Base-by-base conservation (phyloP, 2,113 vertebrate species). In the Polypterus senegalus region DNA sequence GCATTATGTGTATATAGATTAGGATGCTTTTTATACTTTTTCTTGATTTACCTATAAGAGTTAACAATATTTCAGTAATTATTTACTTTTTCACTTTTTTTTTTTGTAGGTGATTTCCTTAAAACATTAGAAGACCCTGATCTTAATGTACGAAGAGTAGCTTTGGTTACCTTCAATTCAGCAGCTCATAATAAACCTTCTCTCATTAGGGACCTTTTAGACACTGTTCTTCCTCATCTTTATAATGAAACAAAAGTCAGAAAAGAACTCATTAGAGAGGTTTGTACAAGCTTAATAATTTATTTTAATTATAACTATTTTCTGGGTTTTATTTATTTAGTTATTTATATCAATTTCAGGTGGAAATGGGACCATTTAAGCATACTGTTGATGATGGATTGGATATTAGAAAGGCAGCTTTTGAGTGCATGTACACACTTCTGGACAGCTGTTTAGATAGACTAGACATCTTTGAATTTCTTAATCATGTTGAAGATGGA, bases 301-400 rank as follows among this genome's bases (percentile, higher is more conserved):
- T 56, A 11, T n/a, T 45, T 46, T 9, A 52, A 4, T 4, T 52
- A 10, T 3, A 52, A 7, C 3, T 61, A 4, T 44, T 8, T 5
- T 7, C 44, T 56, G 3, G 3, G 46, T 54, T 27, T 6, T 46
- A 10, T n/a, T 27, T 48, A 47, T 9, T n/a, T 49, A 27, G 10
- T 5, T 51, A 1, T 4, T 5, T 43, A 52, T 1, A 58, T 53
- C 4, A 2, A 62, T 67, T 67, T 65, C 75, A 97, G 94, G 95
- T 98, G 79, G 94, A 97, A 83, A 98, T 98, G 96, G 94, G 96
- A 66, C 96, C 94, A 4, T 98, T 98, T 81, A 98, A 98, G 66
- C 96, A 98, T 76, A 97, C 96, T 1, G 94, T 98, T 67, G 96
- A 98, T 54, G 96, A 98, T 6, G 96, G 96, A 0, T 60, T 98